Base-by-base conservation (phyloP, 1,140 invertebrate species). In the Leptoteleia sp. region DNA sequence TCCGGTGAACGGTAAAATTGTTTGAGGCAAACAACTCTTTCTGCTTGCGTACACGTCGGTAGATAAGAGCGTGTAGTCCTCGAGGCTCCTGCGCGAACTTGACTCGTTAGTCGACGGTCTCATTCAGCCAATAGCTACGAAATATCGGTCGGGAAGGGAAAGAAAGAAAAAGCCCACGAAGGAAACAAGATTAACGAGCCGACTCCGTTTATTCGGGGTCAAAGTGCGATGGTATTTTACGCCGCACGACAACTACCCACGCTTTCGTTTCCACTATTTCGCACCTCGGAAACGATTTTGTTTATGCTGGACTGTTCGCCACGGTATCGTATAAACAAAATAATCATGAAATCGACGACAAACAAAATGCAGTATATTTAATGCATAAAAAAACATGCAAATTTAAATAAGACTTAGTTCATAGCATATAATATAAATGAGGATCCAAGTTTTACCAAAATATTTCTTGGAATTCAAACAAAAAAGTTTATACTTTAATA, bases 191-290 rank as follows among this genome's bases (percentile, higher is more conserved):
- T 57, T 48, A 57, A 57, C 52, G 65, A 55, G 42, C 40, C 42
- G 7, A 33, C 40, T 57, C 7, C 22, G 50, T 19, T 22, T 31
- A 42, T 67, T 68, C 50, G 42, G 29, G 50, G 64, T 68, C 64
- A 68, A 38, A 68, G 64, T 55, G 40, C 52, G 40, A 47, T 19
- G 52, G 17, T 55, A 68, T 68, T 68, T 68, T 57, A 68, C 22
- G 33, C 16, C 17, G 29, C 42, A 57, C 42, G 50, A 68, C 19
- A 38, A 55, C 40, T 68, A 38, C 64, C 64, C 64, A 68, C 64
- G 64, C 42, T 31, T 38, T 25, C n/a, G 6, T 50, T 61, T 22
- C 42, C 25, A 38, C 15, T 31, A 19, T 15, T 38, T 62, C 45
- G 40, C 59, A 50, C 31, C 33, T 43, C 35, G 9, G 15, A 48